phyloP scores from a whole-genome alignment of 2,113 vertebrate species.

The Lophochroa leadbeateri region DNA sequence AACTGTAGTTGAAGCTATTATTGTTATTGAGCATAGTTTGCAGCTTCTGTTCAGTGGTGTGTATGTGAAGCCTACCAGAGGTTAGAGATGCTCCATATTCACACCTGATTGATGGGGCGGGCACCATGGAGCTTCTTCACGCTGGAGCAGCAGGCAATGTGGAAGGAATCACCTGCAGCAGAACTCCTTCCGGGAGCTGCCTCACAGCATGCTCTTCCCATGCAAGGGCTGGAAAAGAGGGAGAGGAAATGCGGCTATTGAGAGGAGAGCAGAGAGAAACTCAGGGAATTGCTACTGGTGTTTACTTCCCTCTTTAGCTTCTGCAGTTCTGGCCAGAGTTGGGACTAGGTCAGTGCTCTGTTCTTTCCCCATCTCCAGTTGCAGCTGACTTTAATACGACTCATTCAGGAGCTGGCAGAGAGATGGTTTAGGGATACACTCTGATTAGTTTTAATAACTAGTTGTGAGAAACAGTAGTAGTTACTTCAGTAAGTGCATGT shows the following conservation, averaged over 20 bases:
- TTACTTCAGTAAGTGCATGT: neutral
- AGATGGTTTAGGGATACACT: neutral
- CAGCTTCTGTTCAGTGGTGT: neutral
- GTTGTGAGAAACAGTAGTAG: neutral
- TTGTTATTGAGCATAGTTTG: neutral
- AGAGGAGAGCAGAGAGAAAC: neutral
- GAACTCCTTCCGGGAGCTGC: neutral
- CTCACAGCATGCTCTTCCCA: neutral
- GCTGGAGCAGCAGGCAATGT: neutral
- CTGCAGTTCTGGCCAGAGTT: neutral
- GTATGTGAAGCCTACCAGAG: neutral
- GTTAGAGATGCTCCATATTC: neutral
- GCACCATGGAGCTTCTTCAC: rapidly evolving
- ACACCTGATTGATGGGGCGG: neutral
- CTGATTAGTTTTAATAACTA: neutral
- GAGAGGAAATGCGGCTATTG: neutral
- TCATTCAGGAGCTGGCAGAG: neutral
- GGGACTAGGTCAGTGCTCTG: neutral
- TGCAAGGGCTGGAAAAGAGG: neutral
- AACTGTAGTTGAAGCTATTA: neutral
- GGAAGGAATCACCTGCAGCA: neutral
- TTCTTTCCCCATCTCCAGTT: neutral
- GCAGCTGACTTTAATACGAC: neutral
- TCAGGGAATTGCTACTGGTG: neutral
- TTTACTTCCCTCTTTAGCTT: neutral